Base-by-base conservation (phyloP, 2,888 invertebrate genomes). In the Cataglyphis rosenhaueri region DNA sequence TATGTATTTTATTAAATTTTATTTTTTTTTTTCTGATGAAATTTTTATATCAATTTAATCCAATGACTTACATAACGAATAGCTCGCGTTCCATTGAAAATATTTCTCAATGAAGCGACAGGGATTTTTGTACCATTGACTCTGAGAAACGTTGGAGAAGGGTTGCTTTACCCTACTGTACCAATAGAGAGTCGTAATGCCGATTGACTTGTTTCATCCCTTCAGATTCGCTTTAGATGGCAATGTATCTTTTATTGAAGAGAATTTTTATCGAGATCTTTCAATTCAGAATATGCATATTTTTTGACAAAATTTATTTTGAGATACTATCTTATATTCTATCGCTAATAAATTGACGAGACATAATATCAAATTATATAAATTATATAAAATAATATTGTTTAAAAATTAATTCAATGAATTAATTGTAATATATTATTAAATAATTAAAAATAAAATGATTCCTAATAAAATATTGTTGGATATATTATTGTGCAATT, bases 71-170 rank as follows among this genome's bases (percentile, higher is more conserved):
- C 8, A n/a, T n/a, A 52, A 41, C 44, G 9, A 32, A 15, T 10
- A 21, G 29, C 38, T 65, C 5, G 21, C 44, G 44, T 35, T 71
- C 12, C 71, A 79, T 71, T 79, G 59, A 79, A 25, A 71, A 64
- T 8, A 32, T 44, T 79, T 71, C 78, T 86, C 86, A 87, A 88
- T 87, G 88, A 84, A 87, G 81, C 66, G 59, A 70, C 59, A 44
- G 12, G 62, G 65, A 79, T 87, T 89, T n/a, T 84, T 74, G 83
- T 81, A 78, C 87, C 83, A 87, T 87, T 87, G 88, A 89, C 91
- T 87, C 86, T 85, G 82, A 87, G 71, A 91, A 91, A 87, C 91
- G 90, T 25, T 25, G 25, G 25, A 25, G 25, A 91, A 91, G 92
- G 92, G 91, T 88, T 89, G 70, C 68, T 83, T 79, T 73, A 70